Conservation (phyloP, 2,888 invertebrate genomes). For the Plagiodera versicolora region DNA sequence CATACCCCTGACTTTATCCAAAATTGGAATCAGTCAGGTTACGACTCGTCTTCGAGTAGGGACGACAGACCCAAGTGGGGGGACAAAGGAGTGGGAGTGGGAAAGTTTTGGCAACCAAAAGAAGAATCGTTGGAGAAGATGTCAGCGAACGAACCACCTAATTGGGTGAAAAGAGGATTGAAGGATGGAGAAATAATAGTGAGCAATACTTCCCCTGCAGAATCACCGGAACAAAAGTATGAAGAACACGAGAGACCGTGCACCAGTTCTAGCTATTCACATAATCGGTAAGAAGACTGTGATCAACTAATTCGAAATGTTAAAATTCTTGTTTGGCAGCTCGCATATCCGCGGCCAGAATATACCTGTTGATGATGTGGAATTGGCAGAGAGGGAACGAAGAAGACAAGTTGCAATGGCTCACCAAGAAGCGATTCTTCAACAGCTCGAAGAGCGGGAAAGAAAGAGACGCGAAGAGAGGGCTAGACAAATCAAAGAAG, state of each 20-base stretch:
- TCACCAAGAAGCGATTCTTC: slow-evolving; percentile 82
- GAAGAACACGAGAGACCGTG: slow-evolving; percentile 50
- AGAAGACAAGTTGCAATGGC: slow-evolving; percentile 82
- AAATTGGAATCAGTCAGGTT: slow-evolving; percentile 43
- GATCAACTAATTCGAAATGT: background rate
- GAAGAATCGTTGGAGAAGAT: slow-evolving; percentile 35
- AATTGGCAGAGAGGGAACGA: slow-evolving; percentile 78
- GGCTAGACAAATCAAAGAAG: slow-evolving; percentile 73
- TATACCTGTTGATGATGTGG: slow-evolving; percentile 76
- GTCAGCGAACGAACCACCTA: slow-evolving; percentile 51
- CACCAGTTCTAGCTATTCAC: slow-evolving; percentile 48
- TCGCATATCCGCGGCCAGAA: slow-evolving; percentile 85
- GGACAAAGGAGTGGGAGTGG: slow-evolving; percentile 69
- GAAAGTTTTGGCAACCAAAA: slow-evolving; percentile 67
- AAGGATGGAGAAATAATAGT: slow-evolving; percentile 56
- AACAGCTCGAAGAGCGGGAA: slow-evolving; percentile 84
- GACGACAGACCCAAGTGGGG: slow-evolving; percentile 75
- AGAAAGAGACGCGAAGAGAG: slow-evolving; percentile 74
- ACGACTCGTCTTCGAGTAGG: slow-evolving; percentile 53
- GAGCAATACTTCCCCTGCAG: slow-evolving; percentile 54
- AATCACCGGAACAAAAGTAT: slow-evolving; percentile 53
- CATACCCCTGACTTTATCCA: slow-evolving; percentile 51
- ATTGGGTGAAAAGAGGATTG: slow-evolving; percentile 59
- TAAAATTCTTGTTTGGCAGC: slow-evolving; percentile 43
- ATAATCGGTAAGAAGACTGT: slow-evolving; percentile 37